Percentiles rank a stretch among this genome's conserved stretches.
These are phyloP conservation scores for Baronia brevicornis DNA, from an alignment of 2,888 invertebrate species.

Conservation along the genomic window DNA sequence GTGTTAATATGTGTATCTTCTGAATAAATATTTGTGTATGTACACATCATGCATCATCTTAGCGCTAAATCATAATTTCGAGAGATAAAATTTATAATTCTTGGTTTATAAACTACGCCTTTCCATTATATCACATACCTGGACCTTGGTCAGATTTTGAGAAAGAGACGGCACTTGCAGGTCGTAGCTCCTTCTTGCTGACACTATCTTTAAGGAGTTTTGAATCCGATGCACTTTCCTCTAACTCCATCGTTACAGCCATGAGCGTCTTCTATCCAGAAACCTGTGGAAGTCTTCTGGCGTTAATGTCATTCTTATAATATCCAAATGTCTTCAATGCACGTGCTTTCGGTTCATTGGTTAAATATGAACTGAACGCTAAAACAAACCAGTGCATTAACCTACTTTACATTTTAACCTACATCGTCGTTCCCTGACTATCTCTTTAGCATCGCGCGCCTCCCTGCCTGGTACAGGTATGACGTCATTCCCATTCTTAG, in stretches of 20 bases:
- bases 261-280: conserved; percentile 39
- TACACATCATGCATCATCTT: too few species aligned
- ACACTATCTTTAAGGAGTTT: conserved; percentile 62
- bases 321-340: conserved; percentile 26
- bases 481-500: conserved; percentile 60
- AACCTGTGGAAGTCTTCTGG: conserved; percentile 42
- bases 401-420: conserved; percentile 70
- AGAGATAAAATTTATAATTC: too few species aligned
- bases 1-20: too few species aligned
- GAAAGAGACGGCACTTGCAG: conserved; percentile 57
- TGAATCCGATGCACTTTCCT: conserved; percentile 65
- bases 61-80: too few species aligned
- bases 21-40: too few species aligned
- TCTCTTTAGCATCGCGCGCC: conserved; percentile 53
- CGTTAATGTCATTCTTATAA: conserved; percentile 34
- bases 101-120: too few species aligned
- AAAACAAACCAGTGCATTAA: conserved; percentile 68
- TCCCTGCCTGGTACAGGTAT: conserved; percentile 64
- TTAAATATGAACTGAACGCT: conserved; percentile 44
- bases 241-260: conserved; percentile 69
- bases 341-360: conserved; percentile 40
- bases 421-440: conserved; percentile 62
- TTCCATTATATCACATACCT: conserved; percentile 33
- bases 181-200: conserved; percentile 57
- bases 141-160: conserved; percentile 64